Evolutionary conservation across 2,797 vertebrate genomes (phyloP).

Genomic region (Mionectes olivaceus): DNA sequence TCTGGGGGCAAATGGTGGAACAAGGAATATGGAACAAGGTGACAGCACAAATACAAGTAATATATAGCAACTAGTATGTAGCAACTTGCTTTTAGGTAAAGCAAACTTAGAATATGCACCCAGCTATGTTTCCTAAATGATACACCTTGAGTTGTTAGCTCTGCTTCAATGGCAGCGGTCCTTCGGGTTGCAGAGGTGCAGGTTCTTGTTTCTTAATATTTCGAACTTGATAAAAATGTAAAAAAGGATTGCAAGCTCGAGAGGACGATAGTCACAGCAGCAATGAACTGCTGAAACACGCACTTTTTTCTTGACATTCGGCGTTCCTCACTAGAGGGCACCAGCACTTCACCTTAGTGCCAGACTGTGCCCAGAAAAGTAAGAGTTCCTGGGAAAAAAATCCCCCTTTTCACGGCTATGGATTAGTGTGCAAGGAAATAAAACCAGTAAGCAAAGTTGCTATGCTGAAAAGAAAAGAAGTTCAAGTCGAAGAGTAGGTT

Average conservation of each 20-base stretch:
- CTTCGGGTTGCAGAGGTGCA: not conserved
- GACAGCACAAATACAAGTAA: not conserved
- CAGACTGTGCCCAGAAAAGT: not conserved
- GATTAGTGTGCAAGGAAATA: not conserved
- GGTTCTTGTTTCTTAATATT: not conserved
- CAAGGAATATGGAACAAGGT: accelerated
- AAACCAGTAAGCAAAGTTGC: not conserved
- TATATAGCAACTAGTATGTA: not conserved
- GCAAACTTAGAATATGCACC: not conserved
- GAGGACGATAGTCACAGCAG: not conserved
- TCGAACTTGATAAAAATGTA: not conserved
- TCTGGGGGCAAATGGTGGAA: too few species aligned
- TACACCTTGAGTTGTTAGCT: not conserved
- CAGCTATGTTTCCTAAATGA: not conserved
- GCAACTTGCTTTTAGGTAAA: not conserved
- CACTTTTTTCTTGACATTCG: not conserved
- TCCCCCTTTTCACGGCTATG: not conserved
- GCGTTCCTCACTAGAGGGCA: slow-evolving; percentile 56
- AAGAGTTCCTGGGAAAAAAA: not conserved
- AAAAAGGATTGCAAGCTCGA: not conserved
- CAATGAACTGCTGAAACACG: accelerated
- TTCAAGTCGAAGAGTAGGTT: not conserved
- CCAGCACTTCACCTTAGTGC: not conserved
- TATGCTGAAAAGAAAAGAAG: not conserved
- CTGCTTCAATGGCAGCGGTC: not conserved